Conservation (phyloP, 2,797 vertebrate species). For the Peromyscus attwateri region DNA sequence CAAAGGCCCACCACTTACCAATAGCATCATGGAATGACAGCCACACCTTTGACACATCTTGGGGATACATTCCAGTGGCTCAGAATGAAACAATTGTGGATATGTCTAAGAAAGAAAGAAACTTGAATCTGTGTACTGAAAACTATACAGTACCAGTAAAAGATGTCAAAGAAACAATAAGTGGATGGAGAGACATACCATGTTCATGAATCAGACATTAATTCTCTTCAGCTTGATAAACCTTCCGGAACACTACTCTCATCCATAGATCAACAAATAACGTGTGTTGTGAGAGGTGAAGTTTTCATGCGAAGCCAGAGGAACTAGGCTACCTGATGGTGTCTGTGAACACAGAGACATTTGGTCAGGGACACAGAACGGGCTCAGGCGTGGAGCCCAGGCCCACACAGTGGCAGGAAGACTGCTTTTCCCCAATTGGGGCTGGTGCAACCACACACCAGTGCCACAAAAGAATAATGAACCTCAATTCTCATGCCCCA, state of each 20-base stretch:
- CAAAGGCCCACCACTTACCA: neutral
- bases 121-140: neutral
- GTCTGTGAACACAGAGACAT: too few relatives aligned
- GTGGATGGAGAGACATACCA: neutral
- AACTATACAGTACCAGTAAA: neutral
- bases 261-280: neutral
- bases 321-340: neutral
- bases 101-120: neutral
- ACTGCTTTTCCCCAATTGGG: neutral
- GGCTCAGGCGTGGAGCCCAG: neutral
- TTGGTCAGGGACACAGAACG: accelerated
- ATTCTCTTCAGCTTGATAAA: neutral
- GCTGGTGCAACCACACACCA: accelerated
- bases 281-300: too few relatives aligned
- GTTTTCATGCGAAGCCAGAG: neutral
- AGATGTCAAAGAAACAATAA: neutral
- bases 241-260: neutral
- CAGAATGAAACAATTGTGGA: neutral
- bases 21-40: neutral
- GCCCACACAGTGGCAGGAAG: neutral
- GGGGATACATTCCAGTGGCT: neutral
- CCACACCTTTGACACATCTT: neutral
- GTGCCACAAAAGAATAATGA: neutral
- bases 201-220: neutral
- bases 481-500: neutral